Base-by-base conservation (phyloP, 2,888 invertebrate species). In the Cataglyphis cursor region DNA sequence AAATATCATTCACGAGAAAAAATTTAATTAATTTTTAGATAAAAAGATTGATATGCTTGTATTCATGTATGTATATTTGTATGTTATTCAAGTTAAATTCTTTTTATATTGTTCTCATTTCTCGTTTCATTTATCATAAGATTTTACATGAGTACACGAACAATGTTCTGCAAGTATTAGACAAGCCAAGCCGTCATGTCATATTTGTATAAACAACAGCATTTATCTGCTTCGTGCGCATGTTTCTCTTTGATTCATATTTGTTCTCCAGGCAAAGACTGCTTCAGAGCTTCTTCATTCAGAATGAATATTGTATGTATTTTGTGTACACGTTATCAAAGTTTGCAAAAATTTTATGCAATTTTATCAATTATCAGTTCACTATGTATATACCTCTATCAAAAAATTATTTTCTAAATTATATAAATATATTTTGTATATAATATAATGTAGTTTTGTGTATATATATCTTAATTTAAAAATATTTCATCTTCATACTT, bases 141-240 rank as follows among this genome's bases (percentile, higher is more conserved):
- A 68, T 12, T 31, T 15, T 48, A 31, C 6, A 24, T 41, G 9
- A 66, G 24, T 31, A 21, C 18, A 31, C 35, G 18, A 68, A 68
- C 66, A 70, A 76, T 76, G 38, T 31, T 68, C 28, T 24, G n/a
- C 70, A 28, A 44, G n/a, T 66, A 38, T 54, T 5, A 38, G 28
- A 76, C 70, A 54, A 76, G 72, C 38, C 54, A 76, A 54, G 41
- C 54, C 28, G 54, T 76, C 70, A 41, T 76, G 76, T 68, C 18
- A n/a, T 28, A 70, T 74, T 80, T n/a, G 76, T 44, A 44, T 18
- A 59, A 80, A 80, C 74, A 70, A 75, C 76, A 38, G 28, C 18
- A 41, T n/a, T n/a, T 28, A 28, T 73, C 44, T 38, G 62, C 21
- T 3, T 38, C 24, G 12, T 6, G 9, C n/a, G 15, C 15, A 70